These are phyloP conservation scores for Lepidotrigona ventralis DNA, from an alignment of 1,140 invertebrate species.

Conservation along the genomic window DNA sequence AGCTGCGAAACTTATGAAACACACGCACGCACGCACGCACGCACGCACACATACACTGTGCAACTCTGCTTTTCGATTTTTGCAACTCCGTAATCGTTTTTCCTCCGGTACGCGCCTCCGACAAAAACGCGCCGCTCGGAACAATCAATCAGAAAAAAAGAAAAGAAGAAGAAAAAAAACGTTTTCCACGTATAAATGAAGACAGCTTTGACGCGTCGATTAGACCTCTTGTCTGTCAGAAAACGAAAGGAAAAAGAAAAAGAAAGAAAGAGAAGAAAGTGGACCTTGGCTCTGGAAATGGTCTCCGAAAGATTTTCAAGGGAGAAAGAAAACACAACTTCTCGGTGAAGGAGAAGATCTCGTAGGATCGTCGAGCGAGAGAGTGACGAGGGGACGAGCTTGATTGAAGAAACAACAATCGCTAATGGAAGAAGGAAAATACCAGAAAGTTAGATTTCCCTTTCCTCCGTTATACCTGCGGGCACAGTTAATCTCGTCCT, in stretches of 20 bases:
- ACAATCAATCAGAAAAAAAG: not conserved
- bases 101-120: not conserved
- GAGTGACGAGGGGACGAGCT: not conserved
- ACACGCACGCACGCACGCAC: not conserved
- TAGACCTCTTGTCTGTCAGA: not conserved
- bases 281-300: too few relatives aligned
- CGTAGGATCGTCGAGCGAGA: not conserved
- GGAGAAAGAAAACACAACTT: not conserved
- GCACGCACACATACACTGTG: too few relatives aligned
- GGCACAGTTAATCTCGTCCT: not conserved
- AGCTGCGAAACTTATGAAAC: conserved; percentile 10
- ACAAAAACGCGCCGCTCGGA: not conserved
- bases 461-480: not conserved
- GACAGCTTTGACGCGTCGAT: not conserved
- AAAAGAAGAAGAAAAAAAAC: not conserved
- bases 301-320: too few relatives aligned
- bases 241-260: not conserved
- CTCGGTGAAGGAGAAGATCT: not conserved
- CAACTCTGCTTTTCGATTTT: not conserved
- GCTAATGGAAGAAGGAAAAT: not conserved
- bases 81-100: not conserved
- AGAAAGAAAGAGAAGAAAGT: not conserved
- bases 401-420: not conserved
- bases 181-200: not conserved
- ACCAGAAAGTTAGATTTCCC: not conserved